These are phyloP conservation scores for Spea hammondii DNA, from an alignment of 2,797 vertebrate genomes.

Conservation along the genomic window DNA sequence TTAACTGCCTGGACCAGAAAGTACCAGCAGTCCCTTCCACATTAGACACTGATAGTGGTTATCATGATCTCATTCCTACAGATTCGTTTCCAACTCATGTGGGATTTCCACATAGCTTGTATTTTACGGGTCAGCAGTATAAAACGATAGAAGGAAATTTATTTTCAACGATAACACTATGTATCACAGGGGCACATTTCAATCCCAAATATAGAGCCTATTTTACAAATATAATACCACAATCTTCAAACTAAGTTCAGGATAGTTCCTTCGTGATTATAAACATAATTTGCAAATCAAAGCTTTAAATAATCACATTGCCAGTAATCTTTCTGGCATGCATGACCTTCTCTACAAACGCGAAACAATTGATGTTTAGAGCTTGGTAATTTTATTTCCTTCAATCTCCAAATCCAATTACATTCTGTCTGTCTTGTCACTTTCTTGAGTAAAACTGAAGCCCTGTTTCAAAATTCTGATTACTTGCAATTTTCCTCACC, in stretches of 20 bases:
- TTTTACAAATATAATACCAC: background rate
- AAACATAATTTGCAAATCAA: slow-evolving; percentile 7
- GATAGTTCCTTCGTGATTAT: no score
- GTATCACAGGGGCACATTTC: no score
- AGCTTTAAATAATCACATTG: slow-evolving; percentile 11
- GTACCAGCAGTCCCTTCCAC: no score
- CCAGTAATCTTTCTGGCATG: slow-evolving; percentile 8
- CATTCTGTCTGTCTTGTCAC: slow-evolving; percentile 46
- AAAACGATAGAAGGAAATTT: no score
- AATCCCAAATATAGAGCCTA: background rate
- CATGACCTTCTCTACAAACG: slow-evolving; percentile 15
- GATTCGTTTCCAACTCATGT: no score
- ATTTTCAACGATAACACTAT: no score
- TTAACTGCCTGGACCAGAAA: no score
- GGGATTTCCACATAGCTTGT: no score
- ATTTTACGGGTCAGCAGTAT: no score
- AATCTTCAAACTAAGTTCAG: background rate
- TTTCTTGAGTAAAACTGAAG: slow-evolving; percentile 35
- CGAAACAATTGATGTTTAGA: slow-evolving; percentile 39
- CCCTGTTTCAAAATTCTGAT: slow-evolving; percentile 40
- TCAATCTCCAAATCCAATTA: slow-evolving; percentile 46
- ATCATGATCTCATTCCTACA: no score
- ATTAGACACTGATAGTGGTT: no score
- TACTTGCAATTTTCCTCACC: slow-evolving; percentile 47
- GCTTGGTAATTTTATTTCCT: slow-evolving; percentile 38